Base-by-base conservation (phyloP, 2,113 vertebrate genomes). In the Atrichornis clamosus region DNA sequence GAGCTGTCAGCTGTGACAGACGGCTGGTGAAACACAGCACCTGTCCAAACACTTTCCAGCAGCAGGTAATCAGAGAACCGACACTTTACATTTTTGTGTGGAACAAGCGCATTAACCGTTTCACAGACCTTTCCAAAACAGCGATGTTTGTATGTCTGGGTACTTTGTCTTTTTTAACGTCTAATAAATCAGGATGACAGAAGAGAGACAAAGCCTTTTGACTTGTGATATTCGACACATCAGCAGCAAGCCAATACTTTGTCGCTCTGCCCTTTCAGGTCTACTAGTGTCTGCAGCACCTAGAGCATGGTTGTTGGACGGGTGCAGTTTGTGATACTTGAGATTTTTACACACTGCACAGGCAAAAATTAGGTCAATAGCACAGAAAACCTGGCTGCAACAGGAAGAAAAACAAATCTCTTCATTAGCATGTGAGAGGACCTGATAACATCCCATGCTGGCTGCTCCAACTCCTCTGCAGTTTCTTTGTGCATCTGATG, bases 161-260 rank as follows among this genome's bases (percentile, higher is more conserved):
- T 35, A 55, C 84, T 96, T 96, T 80, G 93, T 96, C 96, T 93
- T 87, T 91, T 80, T 80, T 49, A 97, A 86, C 20, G 39, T 91
- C 94, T 83, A 86, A 97, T 97, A 92, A 96, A 97, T 97, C 96
- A 97, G 64, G 52, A 35, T 91, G 95, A 93, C 94, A 91, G 92
- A 67, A 84, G 73, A 84, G 86, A 87, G 80, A 60, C 81, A 93
- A 95, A 92, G 47, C 47, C 47, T 69, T 91, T 74, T 58, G 69
- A 75, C 80, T 90, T 78, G 50, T 59, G 87, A 89, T 87, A 94
- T 59, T 69, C 79, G 92, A 91, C 84, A 93, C 82, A 79, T 14
- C 44, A 35, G 55, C 80, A 56, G 55, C 49, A 55, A 87, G 50
- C 28, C 63, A 80, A 52, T 32, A 49, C 62, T 76, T 76, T 4